Base-by-base conservation (phyloP, 2,113 vertebrate genomes). In the Cololabis saira region DNA sequence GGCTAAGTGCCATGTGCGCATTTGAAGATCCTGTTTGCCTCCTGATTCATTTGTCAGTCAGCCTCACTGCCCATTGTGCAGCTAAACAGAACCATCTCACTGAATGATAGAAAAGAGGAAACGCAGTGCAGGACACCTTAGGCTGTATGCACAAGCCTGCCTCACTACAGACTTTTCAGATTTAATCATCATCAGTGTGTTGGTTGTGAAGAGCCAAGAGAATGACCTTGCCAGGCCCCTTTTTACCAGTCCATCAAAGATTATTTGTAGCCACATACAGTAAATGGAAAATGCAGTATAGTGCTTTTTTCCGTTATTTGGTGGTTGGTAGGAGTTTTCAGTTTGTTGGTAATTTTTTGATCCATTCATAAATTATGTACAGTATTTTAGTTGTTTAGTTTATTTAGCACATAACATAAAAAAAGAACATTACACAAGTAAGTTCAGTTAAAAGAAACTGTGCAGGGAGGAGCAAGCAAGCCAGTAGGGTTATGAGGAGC, bases 1-100 rank as follows among this genome's bases (percentile, higher is more conserved):
- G 78, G 89, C 71, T n/a, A 15, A 22, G 52, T 74, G 75, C 89
- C 82, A 84, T 69, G 49, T 57, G 62, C 21, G 42, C 83, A 71
- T 81, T 83, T 78, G 50, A 71, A 61, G 71, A 76, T 67, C 30
- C 12, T 22, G 43, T 11, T 37, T 37, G 33, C 33, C 10, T 37
- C 33, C 33, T 37, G 33, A 7, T 37, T 37, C 33, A 37, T 63
- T 40, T 33, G 44, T 49, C 66, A 47, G 19, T 72, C 58, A 62
- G 49, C 63, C 56, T 76, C 7, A 1, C 18, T 50, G 69, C 42
- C 41, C 22, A 61, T 40, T 33, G 43, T 16, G 4, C 49, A 56
- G 16, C 51, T 45, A 27, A 82, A 15, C 30, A 45, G 22, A 24
- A 24, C 13, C 5, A 5, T 49, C 40, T 52, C 15, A 14, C 7